phyloP scores from a whole-genome alignment of 37 sponge, comb jelly and placozoan genomes.

The Bolinopsis microptera region DNA sequence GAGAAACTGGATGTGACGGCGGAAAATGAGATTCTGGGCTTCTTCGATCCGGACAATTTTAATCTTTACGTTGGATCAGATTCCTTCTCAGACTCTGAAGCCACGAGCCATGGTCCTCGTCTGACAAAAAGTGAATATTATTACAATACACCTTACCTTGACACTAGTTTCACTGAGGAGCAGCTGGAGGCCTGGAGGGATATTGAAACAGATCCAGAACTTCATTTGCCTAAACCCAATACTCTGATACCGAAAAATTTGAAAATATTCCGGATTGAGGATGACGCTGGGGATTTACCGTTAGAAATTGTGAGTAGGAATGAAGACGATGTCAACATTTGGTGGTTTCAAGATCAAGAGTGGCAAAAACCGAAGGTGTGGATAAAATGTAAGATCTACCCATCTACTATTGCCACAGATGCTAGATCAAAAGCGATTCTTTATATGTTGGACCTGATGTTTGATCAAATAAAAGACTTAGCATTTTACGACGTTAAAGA shows the following conservation, averaged over 20 bases:
- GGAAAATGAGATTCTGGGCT: neutral
- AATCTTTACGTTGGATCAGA: neutral
- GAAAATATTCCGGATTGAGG: neutral
- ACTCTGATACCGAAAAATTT: neutral
- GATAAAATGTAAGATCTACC: neutral
- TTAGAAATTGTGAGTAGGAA: neutral
- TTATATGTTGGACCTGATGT: neutral
- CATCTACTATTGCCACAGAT: neutral
- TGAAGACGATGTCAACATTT: neutral
- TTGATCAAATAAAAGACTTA: neutral
- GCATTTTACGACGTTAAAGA: neutral
- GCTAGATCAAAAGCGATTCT: neutral
- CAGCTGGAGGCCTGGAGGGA: neutral
- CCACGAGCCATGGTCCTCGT: neutral
- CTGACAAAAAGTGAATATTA: neutral
- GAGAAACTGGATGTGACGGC: neutral
- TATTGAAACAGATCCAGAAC: neutral
- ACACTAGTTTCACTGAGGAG: neutral
- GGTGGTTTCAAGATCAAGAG: constrained; percentile 1
- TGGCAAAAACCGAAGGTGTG: neutral
- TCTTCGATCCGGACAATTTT: constrained; percentile 7
- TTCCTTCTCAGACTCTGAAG: neutral
- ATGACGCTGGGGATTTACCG: neutral
- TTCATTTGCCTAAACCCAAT: neutral
- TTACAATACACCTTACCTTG: neutral